phyloP scores from a whole-genome alignment of 2,888 invertebrate genomes.

The Lasioglossum lativentre region DNA sequence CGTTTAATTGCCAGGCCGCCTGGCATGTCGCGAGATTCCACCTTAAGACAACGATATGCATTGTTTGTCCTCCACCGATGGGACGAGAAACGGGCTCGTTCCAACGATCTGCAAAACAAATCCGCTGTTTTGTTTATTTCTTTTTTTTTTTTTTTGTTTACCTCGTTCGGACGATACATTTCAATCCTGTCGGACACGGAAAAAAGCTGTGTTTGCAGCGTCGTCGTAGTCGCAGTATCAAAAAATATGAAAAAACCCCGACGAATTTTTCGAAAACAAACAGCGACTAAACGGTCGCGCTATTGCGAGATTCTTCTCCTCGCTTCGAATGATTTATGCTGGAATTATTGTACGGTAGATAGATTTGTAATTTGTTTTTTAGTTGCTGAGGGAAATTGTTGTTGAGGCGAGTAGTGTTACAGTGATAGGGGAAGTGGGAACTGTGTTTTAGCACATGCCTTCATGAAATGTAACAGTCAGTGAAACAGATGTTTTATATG shows the following conservation, averaged over 20 bases:
- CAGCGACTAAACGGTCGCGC: background rate
- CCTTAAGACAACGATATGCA: constrained; percentile 21
- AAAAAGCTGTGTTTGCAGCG: background rate
- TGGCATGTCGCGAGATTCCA: constrained; percentile 38
- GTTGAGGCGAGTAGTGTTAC: background rate
- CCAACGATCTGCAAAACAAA: background rate
- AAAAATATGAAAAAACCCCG: background rate
- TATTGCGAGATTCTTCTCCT: background rate
- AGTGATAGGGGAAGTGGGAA: too few species aligned
- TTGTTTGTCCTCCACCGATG: background rate
- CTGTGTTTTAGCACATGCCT: too few species aligned
- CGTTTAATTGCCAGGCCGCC: constrained; percentile 45
- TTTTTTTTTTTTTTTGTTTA: background rate
- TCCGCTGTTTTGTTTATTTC: background rate
- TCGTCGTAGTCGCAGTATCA: background rate
- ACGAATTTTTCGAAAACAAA: background rate
- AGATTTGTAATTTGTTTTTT: background rate
- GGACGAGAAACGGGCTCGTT: background rate
- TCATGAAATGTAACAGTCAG: background rate
- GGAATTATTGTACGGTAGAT: background rate
- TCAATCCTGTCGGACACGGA: background rate
- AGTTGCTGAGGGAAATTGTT: background rate
- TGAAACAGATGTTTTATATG: background rate
- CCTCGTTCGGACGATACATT: background rate
- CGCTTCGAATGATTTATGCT: background rate